Conservation (phyloP, 37 sponge, comb jelly and placozoan species). For the Axinella damicornis region DNA sequence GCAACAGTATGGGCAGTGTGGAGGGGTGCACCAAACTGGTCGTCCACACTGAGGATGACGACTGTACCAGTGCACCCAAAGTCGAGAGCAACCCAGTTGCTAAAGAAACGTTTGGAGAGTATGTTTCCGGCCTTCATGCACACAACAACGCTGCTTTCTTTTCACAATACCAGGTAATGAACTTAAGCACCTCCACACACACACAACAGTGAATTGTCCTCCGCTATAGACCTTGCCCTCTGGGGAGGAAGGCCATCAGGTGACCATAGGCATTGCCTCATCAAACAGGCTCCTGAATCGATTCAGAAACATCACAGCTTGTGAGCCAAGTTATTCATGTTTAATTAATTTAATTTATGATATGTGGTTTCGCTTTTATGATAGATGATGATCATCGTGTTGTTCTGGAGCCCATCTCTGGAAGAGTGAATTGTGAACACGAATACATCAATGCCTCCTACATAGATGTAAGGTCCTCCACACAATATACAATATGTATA, state of each 20-base stretch:
- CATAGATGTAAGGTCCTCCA: slow-evolving; percentile 46
- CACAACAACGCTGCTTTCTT: slow-evolving; percentile 16
- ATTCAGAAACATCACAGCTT: slow-evolving; percentile 50
- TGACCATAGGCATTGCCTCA: not conserved
- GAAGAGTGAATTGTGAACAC: not conserved
- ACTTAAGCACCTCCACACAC: too few species aligned
- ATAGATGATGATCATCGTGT: slow-evolving; percentile 72
- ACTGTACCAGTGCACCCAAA: not conserved
- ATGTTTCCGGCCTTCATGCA: slow-evolving; percentile 26
- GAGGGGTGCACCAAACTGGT: slow-evolving; percentile 39
- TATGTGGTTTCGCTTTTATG: not conserved
- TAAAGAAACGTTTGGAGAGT: slow-evolving; percentile 26
- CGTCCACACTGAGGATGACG: slow-evolving; percentile 11
- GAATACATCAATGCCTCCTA: slow-evolving; percentile 77
- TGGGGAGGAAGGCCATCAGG: slow-evolving; percentile 18
- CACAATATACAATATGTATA: not conserved
- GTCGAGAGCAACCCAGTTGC: slow-evolving; percentile 5
- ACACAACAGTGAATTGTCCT: not conserved
- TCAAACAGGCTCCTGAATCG: slow-evolving; percentile 42
- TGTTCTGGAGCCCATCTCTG: slow-evolving; percentile 13
- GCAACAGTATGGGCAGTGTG: slow-evolving; percentile 35
- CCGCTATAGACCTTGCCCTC: slow-evolving; percentile 9
- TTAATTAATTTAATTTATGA: not conserved
- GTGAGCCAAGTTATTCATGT: slow-evolving; percentile 10
- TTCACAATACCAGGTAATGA: slow-evolving; percentile 28